A percentile compares a stretch with the other conserved stretches of the same genome.
These are phyloP conservation scores for Megalurothrips usitatus DNA, from an alignment of 2,888 invertebrate genomes.

Conservation along the genomic window DNA sequence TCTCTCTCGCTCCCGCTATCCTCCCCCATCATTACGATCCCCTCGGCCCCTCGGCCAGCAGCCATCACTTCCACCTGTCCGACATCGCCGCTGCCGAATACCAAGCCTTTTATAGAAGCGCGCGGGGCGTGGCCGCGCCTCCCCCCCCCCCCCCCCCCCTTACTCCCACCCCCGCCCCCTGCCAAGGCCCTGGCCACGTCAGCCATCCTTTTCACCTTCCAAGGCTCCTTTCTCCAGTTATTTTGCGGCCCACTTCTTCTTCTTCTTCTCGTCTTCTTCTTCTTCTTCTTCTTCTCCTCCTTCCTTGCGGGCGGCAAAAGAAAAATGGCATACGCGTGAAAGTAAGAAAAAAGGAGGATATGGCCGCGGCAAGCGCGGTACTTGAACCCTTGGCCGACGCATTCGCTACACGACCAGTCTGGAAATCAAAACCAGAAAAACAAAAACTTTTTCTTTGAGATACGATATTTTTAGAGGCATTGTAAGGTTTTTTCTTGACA, in stretches of 20 bases:
- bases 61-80: conserved; percentile 25
- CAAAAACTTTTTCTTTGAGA: no score
- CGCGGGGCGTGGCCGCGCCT: background rate
- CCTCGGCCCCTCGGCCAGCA: background rate
- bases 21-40: background rate
- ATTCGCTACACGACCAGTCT: no score
- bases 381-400: no score
- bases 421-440: no score
- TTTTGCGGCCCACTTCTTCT: background rate
- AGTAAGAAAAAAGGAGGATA: no score
- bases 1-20: background rate
- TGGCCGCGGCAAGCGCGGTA: no score
- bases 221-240: background rate
- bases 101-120: background rate
- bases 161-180: background rate
- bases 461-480: no score
- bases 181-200: background rate
- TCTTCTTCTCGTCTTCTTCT: no score
- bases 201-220: background rate
- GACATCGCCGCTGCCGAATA: conserved; percentile 6
- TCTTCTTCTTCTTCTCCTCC: no score
- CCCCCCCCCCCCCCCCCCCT: background rate
- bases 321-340: no score
- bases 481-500: no score
- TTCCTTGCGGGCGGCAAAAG: no score